Conservation (phyloP, 1,140 invertebrate species). For the Ostrea edulis region DNA sequence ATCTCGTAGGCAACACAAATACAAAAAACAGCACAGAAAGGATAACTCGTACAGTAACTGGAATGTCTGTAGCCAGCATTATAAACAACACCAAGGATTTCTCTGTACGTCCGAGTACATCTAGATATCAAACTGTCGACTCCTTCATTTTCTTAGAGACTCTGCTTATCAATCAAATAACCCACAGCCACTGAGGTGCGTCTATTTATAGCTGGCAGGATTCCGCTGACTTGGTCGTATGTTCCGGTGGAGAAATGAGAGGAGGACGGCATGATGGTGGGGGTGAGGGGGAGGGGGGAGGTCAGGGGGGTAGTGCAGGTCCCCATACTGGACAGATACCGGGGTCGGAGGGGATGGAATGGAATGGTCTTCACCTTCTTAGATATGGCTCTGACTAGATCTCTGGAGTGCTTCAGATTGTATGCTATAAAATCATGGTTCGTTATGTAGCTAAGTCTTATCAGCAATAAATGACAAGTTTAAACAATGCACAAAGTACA, state of each 20-base stretch:
- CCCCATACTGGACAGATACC: conserved; percentile 39
- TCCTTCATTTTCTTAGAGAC: not conserved
- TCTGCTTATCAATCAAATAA: conserved; percentile 17
- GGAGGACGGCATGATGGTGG: conserved; percentile 44
- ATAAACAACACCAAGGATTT: no score
- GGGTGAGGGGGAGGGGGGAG: conserved; percentile 31
- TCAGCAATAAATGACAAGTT: no score
- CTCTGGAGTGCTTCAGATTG: conserved; percentile 76
- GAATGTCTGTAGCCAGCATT: no score
- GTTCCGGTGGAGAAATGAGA: conserved; percentile 27
- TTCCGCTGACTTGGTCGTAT: conserved; percentile 38
- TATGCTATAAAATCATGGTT: conserved; percentile 66
- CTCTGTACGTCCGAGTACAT: no score
- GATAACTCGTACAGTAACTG: no score
- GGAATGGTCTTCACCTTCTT: conserved; percentile 73
- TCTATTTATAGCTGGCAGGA: conserved; percentile 47
- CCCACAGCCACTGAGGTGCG: conserved; percentile 43
- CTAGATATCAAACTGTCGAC: not conserved
- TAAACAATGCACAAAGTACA: no score
- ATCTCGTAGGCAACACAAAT: no score
- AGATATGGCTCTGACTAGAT: conserved; percentile 75
- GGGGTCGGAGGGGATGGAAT: conserved; percentile 44
- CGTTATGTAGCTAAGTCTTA: not conserved
- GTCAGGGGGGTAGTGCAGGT: conserved; percentile 26
- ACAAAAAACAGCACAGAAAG: no score